Evolutionary conservation across 2,113 vertebrate species (phyloP).

Genomic region (Mastomys coucha): DNA sequence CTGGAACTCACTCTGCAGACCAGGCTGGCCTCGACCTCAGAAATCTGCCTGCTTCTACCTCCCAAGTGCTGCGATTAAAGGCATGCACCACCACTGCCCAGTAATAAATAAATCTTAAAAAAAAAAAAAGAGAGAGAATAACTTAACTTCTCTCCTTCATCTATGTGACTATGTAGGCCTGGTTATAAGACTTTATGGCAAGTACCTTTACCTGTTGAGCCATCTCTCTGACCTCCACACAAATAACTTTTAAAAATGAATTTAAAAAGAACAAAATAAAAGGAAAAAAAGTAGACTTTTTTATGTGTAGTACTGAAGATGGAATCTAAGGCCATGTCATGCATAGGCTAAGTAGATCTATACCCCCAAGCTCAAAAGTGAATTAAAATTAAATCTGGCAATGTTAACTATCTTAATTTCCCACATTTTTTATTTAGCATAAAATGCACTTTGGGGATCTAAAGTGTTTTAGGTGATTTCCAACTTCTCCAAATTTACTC

Average conservation of each 20-base stretch:
- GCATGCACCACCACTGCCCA: too few relatives aligned
- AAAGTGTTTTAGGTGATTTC: not conserved
- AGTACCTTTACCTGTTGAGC: too few relatives aligned
- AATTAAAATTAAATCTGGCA: not conserved
- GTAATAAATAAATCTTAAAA: too few relatives aligned
- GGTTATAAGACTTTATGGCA: too few relatives aligned
- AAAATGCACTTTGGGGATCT: not conserved
- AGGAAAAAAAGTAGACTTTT: not conserved
- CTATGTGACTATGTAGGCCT: too few relatives aligned
- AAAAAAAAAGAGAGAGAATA: too few relatives aligned
- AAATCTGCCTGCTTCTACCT: too few relatives aligned
- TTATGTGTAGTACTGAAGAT: too few relatives aligned
- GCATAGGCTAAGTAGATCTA: not conserved
- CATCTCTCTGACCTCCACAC: not conserved
- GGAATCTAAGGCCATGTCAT: not conserved
- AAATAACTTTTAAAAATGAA: not conserved
- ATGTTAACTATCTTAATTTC: not conserved
- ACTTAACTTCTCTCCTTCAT: too few relatives aligned
- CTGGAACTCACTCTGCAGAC: too few relatives aligned
- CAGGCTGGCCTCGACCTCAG: too few relatives aligned
- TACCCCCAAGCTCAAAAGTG: not conserved
- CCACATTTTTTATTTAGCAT: not conserved
- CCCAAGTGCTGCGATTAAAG: too few relatives aligned
- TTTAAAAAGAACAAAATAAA: not conserved
- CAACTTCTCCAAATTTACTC: not conserved